Conservation (phyloP, 2,888 invertebrate species). For the Lithophane socia region DNA sequence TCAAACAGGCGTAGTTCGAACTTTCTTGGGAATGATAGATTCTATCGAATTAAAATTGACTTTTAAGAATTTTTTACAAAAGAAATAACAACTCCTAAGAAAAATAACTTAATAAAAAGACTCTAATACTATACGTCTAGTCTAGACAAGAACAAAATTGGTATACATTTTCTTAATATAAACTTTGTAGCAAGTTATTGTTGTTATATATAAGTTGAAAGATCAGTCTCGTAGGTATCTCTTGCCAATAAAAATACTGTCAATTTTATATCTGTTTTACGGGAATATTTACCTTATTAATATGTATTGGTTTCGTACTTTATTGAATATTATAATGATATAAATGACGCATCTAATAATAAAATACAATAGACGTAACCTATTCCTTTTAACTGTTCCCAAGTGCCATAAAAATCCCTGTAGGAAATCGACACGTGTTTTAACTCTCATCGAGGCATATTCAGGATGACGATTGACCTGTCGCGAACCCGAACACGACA, state of each 20-base stretch:
- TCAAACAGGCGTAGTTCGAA: background rate
- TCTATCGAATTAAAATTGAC: background rate
- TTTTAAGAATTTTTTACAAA: background rate
- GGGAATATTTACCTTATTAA: too few species aligned
- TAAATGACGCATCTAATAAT: background rate
- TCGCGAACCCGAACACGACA: too few species aligned
- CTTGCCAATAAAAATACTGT: background rate
- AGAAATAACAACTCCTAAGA: background rate
- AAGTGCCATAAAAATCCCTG: too few species aligned
- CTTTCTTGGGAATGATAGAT: background rate
- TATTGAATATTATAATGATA: too few species aligned
- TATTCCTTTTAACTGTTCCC: too few species aligned
- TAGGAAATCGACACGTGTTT: too few species aligned
- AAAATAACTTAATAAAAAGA: background rate
- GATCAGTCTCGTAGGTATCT: background rate
- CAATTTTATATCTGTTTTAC: too few species aligned
- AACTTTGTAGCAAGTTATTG: constrained; percentile 6
- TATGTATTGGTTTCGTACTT: too few species aligned
- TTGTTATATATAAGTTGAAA: background rate
- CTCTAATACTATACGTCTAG: background rate
- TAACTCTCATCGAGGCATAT: too few species aligned
- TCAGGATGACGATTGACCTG: too few species aligned
- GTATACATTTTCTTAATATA: background rate
- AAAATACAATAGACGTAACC: background rate
- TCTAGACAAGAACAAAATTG: constrained; percentile 2